Conservation (phyloP, 2,113 vertebrate species). For the Rhadina sibilatrix region DNA sequence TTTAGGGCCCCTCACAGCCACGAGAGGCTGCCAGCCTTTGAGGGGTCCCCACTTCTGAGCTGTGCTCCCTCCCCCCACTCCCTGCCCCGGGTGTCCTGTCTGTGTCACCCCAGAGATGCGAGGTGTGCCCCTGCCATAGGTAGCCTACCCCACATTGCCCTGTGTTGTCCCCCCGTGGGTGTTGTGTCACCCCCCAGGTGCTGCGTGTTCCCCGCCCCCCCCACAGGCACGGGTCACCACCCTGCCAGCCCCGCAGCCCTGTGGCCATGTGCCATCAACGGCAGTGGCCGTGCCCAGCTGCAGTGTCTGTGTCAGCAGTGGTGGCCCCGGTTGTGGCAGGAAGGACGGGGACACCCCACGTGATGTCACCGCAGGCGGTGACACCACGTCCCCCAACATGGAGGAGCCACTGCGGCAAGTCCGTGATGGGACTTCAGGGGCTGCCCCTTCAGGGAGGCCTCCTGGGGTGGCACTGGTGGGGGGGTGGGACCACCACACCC, state of each 20-base stretch:
- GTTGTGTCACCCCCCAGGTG: neutral
- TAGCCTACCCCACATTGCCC: too few relatives aligned
- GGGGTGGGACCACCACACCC: neutral
- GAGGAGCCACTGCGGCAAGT: neutral
- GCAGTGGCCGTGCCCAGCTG: neutral
- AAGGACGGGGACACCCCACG: neutral
- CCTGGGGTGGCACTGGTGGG: neutral
- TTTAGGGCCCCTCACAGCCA: too few relatives aligned
- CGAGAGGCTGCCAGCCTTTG: neutral
- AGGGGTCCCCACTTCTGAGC: neutral
- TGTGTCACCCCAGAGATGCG: neutral
- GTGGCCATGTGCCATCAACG: neutral
- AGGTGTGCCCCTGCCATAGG: neutral
- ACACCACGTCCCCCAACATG: neutral
- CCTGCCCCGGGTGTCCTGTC: rapidly evolving
- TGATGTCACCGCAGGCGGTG: neutral
- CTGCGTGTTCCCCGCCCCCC: rapidly evolving
- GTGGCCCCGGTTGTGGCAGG: neutral
- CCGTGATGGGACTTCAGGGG: neutral
- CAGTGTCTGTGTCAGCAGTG: neutral
- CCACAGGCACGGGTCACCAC: neutral
- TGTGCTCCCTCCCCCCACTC: too few relatives aligned
- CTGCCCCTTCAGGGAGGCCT: neutral
- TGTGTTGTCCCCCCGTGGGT: neutral
- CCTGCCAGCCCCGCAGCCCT: neutral